Base-by-base conservation (phyloP, 2,797 vertebrate genomes). In the Pagetopsis macropterus region DNA sequence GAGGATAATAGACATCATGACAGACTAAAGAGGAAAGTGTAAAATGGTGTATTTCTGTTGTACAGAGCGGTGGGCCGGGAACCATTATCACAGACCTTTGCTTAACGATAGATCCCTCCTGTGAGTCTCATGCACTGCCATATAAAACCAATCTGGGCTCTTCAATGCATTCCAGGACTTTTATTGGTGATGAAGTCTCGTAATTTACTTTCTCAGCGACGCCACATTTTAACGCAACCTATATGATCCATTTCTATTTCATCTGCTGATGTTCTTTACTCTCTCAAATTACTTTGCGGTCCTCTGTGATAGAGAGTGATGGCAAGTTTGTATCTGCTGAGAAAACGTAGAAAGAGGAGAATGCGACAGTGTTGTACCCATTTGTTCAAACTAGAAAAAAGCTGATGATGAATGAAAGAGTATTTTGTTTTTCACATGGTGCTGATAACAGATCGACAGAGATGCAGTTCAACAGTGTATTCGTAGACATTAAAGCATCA, bases 131-230 rank as follows among this genome's bases (percentile, higher is more conserved):
- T 4, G 19, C 58, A 17, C 40, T 55, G 55, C 40, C 58, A 23
- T 72, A 56, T 62, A 69, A 69, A 60, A 69, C 58, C 81, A 27
- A 31, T 75, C 55, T 72, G 40, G 17, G 56, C 67, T 79, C 60
- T 59, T 48, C 46, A 16, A 2, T 70, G 52, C 65, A 64, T 65
- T 75, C 54, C 65, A 27, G 50, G 37, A 61, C 65, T 76, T 75
- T 55, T 64, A 9, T 79, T 81, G 64, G 19, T 65, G 69, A 82
- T 78, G 33, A 80, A 65, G 56, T 67, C 59, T 50, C 57, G 72
- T 83, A 79, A 87, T 87, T 83, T 72, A 78, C 60, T 84, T 83
- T 79, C 72, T 54, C 23, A 37, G 17, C 69, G 12, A 27, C 16
- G 37, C 49, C 71, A 57, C 58, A 52, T 79, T 86, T 81, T 69